Percentiles rank a stretch among this genome's conserved stretches.
phyloP scores from a whole-genome alignment of 2,797 vertebrate species.

The Notamacropus eugenii region DNA sequence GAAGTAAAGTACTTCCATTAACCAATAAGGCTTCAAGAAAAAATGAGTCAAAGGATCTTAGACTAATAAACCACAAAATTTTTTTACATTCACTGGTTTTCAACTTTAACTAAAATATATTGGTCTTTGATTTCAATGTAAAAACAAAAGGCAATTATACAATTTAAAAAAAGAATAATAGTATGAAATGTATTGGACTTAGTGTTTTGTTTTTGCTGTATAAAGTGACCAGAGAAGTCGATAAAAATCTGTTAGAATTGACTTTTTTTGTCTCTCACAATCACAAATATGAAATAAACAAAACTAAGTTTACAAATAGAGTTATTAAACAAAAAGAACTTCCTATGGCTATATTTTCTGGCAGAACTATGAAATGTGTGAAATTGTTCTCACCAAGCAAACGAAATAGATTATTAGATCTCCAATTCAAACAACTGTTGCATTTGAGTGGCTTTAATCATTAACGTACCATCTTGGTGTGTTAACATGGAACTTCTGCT shows the following conservation, averaged over 20 bases:
- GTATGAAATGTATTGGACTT: neutral
- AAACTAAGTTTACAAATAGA: neutral
- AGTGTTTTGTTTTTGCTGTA: neutral
- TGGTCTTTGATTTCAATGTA: neutral
- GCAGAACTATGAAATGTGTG: neutral
- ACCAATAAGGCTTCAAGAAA: constrained; percentile 1
- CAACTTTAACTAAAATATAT: constrained; percentile 41
- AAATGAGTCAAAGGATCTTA: constrained; percentile 22
- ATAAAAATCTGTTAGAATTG: neutral
- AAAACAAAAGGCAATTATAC: neutral
- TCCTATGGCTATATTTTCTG: neutral
- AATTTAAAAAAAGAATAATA: neutral
- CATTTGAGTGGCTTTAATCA: neutral
- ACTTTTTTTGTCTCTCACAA: constrained; percentile 12
- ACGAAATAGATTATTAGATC: constrained; percentile 12
- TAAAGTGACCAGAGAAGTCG: neutral
- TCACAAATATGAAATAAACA: neutral
- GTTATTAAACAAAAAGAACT: constrained; percentile 23
- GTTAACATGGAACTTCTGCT: constrained; percentile 22
- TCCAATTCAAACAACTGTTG: constrained; percentile 1
- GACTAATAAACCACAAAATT: neutral
- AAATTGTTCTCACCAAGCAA: constrained; percentile 30
- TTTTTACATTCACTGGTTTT: constrained; percentile 7
- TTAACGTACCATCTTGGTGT: neutral
- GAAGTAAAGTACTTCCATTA: constrained; percentile 29